Evolutionary conservation across 37 sponge, comb jelly and placozoan species (phyloP), one percentile per base, ranked within the genome.

Genomic region (Ephydatia muelleri): DNA sequence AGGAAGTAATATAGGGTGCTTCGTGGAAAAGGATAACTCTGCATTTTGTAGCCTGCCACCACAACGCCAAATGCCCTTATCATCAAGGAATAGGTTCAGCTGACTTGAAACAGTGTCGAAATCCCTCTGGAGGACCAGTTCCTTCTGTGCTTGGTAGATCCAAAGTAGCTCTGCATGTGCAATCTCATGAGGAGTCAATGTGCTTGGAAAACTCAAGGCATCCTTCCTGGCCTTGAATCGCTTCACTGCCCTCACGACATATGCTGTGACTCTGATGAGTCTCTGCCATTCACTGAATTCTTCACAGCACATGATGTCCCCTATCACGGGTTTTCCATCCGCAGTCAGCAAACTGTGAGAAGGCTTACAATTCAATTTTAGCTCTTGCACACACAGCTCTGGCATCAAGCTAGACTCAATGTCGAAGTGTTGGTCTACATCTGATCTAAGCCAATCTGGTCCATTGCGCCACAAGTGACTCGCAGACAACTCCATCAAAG

Each of bases 41-140:
- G 79, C 79, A 78, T 78, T 78, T 5, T 49, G 65, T 27, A 78
- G 79, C 30, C 79, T 43, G 12, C 73, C 82, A 30, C 82, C 73
- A 38, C 73, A 82, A 40, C 82, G 14, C 82, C 82, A 82, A 8
- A 82, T 23, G 5, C 73, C 73, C 12, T 9, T 22, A 12, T 33
- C 9, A 33, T 82, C 82, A 38, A 5, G 73, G 49, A 82, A 82
- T 2, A 82, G 82, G 31, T 71, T 28, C 57, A 82, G 49, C 28
- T 82, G 82, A 11, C 8, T 9, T 64, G 38, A 72, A 72, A 48
- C 39, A 29, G 3, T 6, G 47, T 35, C 73, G 28, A 82, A 82
- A 14, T 70, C 47, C 19, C 21, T 11, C 23, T 82, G 73, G 3
- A 47, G 33, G 3, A 43, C 32, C 57, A 82, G 28, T 5, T 8